Evolutionary conservation across 1,140 invertebrate species (phyloP).

Genomic region (Solen grandis): DNA sequence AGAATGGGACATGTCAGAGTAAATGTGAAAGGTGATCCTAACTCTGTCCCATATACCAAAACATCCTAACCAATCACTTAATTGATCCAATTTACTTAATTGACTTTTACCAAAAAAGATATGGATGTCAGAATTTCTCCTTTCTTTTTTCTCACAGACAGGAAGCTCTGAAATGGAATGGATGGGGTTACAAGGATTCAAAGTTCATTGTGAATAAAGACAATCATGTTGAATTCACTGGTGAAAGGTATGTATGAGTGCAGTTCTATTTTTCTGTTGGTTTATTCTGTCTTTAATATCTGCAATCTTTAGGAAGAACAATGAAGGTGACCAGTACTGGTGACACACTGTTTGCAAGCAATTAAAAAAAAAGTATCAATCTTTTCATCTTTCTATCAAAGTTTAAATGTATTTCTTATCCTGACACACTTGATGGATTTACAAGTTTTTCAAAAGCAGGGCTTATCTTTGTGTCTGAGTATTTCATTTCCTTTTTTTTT

Average conservation of each 20-base stretch:
- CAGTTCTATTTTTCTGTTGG: background rate
- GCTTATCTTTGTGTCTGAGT: too few relatives aligned
- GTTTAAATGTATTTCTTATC: too few relatives aligned
- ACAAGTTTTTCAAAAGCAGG: too few relatives aligned
- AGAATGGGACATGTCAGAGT: background rate
- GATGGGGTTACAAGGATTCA: slow-evolving; percentile 98
- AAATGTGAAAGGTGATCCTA: background rate
- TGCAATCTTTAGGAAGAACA: too few relatives aligned
- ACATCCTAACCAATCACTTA: background rate
- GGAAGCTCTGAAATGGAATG: slow-evolving; percentile 94
- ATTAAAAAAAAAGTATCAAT: too few relatives aligned
- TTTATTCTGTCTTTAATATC: too few relatives aligned
- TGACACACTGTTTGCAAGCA: too few relatives aligned
- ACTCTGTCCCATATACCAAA: background rate
- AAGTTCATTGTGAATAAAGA: slow-evolving; percentile 86
- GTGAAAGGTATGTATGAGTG: slow-evolving; percentile 84
- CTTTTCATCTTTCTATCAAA: too few relatives aligned
- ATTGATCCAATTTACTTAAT: background rate
- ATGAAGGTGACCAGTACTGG: too few relatives aligned
- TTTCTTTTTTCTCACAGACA: slow-evolving; percentile 71
- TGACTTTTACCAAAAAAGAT: background rate
- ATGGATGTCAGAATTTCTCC: background rate
- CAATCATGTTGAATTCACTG: slow-evolving; percentile 87
- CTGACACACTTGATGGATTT: too few relatives aligned
- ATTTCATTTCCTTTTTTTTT: too few relatives aligned